Evolutionary conservation across 2,888 invertebrate species (phyloP).

Genomic region (Corbicula japonica): DNA sequence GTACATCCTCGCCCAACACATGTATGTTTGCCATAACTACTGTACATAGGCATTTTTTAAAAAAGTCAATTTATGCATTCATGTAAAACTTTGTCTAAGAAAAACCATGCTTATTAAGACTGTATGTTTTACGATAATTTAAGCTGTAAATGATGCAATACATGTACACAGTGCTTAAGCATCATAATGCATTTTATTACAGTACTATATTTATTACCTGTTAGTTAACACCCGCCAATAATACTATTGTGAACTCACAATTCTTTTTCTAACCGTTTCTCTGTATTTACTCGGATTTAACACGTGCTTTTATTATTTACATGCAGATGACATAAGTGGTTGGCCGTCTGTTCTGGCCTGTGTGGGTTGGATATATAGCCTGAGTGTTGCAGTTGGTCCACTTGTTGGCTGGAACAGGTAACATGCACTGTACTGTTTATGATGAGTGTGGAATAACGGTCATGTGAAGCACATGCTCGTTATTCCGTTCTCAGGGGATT

Average conservation of each 20-base stretch:
- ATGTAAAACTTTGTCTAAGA: not conserved
- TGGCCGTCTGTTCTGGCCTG: conserved; percentile 49
- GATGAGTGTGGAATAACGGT: not conserved
- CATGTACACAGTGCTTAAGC: not conserved
- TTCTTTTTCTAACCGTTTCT: not conserved
- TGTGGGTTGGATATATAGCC: conserved; percentile 65
- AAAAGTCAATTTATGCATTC: not conserved
- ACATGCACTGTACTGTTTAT: not conserved
- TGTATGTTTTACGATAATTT: not conserved
- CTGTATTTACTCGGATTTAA: no score
- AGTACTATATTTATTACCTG: not conserved
- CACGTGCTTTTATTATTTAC: not conserved
- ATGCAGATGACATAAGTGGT: conserved; percentile 57
- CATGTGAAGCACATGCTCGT: not conserved
- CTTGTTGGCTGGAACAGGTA: conserved; percentile 77
- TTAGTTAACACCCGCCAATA: not conserved
- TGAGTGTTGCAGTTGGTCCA: conserved; percentile 69
- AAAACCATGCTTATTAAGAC: not conserved
- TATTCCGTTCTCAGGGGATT: not conserved
- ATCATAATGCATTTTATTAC: not conserved
- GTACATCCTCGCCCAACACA: conserved; percentile 21
- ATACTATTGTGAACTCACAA: not conserved
- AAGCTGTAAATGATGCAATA: not conserved
- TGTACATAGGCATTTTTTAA: not conserved
- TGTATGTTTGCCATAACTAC: conserved; percentile 39